Evolutionary conservation across 2,888 invertebrate species (phyloP).

Genomic region (Parnassius apollo): DNA sequence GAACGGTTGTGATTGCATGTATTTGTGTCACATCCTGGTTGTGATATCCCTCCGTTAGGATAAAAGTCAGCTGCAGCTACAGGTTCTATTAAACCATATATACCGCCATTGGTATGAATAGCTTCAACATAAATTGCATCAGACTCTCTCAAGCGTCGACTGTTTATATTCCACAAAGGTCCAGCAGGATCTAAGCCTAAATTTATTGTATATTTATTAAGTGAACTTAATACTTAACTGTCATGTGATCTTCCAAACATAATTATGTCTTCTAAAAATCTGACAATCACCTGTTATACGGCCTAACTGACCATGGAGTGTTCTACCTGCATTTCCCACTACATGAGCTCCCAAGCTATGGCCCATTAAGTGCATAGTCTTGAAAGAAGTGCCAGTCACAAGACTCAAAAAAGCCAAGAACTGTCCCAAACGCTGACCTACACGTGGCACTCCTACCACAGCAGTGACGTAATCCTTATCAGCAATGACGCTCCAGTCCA

Average conservation of each 20-base stretch:
- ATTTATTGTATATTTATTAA: background rate
- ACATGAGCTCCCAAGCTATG: constrained; percentile 68
- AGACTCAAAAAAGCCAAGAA: constrained; percentile 50
- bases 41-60: constrained; percentile 74
- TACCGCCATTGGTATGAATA: constrained; percentile 54
- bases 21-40: constrained; percentile 50
- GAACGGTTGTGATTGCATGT: constrained; percentile 53
- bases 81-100: constrained; percentile 60
- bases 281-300: constrained; percentile 51
- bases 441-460: constrained; percentile 46
- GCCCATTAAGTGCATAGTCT: constrained; percentile 58
- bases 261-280: background rate
- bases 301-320: constrained; percentile 44
- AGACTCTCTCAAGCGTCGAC: constrained; percentile 37
- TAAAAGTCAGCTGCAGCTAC: constrained; percentile 80
- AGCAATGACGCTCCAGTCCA: constrained; percentile 57
- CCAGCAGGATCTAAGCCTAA: constrained; percentile 56
- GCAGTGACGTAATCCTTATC: constrained; percentile 45
- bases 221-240: background rate
- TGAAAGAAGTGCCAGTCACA: constrained; percentile 41
- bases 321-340: constrained; percentile 57
- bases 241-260: background rate
- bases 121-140: constrained; percentile 59
- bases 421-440: constrained; percentile 54
- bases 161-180: constrained; percentile 47